Base-by-base conservation (phyloP, 2,113 vertebrate genomes). In the Phyllostomus discolor region DNA sequence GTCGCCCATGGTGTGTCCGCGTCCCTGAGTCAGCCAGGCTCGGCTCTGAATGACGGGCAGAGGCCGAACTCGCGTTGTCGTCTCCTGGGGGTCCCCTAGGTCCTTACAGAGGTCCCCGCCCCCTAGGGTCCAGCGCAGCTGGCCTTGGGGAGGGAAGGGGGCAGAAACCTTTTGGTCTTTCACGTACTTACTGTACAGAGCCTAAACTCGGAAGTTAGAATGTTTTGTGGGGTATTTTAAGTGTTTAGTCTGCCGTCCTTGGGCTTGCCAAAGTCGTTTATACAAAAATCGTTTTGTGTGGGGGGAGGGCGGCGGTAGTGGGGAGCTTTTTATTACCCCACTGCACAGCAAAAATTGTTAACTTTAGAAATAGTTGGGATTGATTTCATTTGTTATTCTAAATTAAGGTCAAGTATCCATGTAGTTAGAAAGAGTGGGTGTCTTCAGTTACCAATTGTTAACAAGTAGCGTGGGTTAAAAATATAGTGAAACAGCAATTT, bases 351-450 rank as follows among this genome's bases (percentile, higher is more conserved):
- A 17, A 54, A 31, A 8, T 64, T 85, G 48, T 67, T 33, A 35
- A 10, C 26, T 70, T 75, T 54, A 79, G 28, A 46, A 92, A 26
- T 52, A 52, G 10, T 52, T 80, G 72, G 20, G 28, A 33, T 96
- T 70, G n/a, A 43, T 66, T 95, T 92, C 48, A 26, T 73, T 72
- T 87, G n/a, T 87, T n/a, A 22, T 41, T 79, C 38, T n/a, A 38
- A 50, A 20, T 76, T 85, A 72, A 80, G 41, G 76, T 69, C 85
- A 80, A 1, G 9, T 43, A 35, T 59, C n/a, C 52, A 76, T 76
- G 52, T 83, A 91, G 69, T 91, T 89, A 43, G 76, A 90, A 89
- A 85, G 28, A 95, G 64, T 91, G 75, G 52, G 41, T 88, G 64
- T 91, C 46, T 88, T 88, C 41, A 90, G 22, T 95, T 43, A 70